Percentiles rank a stretch among this genome's conserved stretches.
Evolutionary conservation across 2,888 invertebrate genomes (phyloP).

Genomic region (Trypoxylon attenuatum): DNA sequence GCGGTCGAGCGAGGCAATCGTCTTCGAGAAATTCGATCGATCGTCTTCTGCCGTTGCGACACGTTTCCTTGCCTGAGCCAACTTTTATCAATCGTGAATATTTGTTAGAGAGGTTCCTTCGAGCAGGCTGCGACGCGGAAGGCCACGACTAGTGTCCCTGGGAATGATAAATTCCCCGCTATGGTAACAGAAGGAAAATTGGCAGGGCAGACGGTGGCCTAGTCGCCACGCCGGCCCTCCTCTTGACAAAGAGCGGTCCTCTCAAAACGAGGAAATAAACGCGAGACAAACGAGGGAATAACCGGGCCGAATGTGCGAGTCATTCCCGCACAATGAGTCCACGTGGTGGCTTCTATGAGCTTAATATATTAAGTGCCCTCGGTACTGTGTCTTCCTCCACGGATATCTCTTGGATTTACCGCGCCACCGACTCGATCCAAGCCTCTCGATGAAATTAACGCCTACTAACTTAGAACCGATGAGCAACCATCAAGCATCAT

Average conservation of each 20-base stretch:
- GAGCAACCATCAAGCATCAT: background rate
- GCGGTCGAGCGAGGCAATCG: background rate
- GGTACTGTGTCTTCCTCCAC: background rate
- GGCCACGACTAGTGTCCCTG: background rate
- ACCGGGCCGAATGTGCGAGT: conserved; percentile 2
- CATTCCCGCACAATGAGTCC: background rate
- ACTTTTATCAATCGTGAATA: conserved; percentile 4
- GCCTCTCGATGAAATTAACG: conserved; percentile 24
- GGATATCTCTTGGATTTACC: too few species aligned
- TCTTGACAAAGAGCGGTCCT: conserved; percentile 15
- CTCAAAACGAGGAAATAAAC: conserved; percentile 22
- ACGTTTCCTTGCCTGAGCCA: too few species aligned
- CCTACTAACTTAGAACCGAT: background rate
- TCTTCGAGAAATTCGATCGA: background rate
- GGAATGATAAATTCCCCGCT: conserved; percentile 5
- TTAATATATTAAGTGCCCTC: conserved; percentile 20
- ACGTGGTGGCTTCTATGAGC: background rate
- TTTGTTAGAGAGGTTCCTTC: background rate
- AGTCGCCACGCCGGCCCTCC: too few species aligned
- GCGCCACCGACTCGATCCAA: too few species aligned
- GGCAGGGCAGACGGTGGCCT: conserved; percentile 5
- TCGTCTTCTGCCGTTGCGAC: too few species aligned
- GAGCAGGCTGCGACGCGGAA: background rate
- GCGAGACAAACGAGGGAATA: conserved; percentile 27
- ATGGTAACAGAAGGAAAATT: conserved; percentile 5